These are phyloP conservation scores for Corythoichthys haematopterus DNA, from an alignment of 2,113 vertebrate genomes.

Conservation along the genomic window DNA sequence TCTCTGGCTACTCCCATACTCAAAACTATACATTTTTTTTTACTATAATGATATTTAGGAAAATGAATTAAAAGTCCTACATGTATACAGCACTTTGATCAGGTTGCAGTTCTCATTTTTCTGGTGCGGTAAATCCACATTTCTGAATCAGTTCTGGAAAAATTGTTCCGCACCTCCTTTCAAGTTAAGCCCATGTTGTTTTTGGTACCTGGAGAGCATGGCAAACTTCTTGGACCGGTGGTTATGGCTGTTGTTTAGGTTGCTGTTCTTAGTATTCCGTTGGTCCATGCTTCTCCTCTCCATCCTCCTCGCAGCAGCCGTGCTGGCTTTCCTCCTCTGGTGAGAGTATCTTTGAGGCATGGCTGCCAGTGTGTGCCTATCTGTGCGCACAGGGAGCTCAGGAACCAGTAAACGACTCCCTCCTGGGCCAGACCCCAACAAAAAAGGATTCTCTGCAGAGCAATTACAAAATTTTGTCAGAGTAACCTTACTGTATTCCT, in stretches of 20 bases:
- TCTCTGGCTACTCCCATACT: too few species aligned
- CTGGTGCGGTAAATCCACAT: too few species aligned
- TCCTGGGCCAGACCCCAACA: conserved; percentile 60
- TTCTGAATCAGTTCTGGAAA: too few species aligned
- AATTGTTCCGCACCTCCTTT: neutral
- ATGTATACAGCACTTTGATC: too few species aligned
- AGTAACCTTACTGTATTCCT: conserved; percentile 31
- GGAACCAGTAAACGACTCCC: conserved; percentile 49
- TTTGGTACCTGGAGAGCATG: conserved; percentile 73
- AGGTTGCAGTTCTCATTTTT: too few species aligned
- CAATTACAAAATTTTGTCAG: conserved; percentile 77
- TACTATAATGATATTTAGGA: too few species aligned
- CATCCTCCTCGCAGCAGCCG: conserved; percentile 72
- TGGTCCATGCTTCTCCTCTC: conserved; percentile 68
- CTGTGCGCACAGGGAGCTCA: conserved; percentile 23
- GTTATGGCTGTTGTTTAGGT: conserved; percentile 56
- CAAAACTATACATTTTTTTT: too few species aligned
- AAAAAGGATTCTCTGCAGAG: conserved; percentile 66
- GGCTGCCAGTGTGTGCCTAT: conserved; percentile 38
- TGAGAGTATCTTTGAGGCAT: conserved; percentile 69
- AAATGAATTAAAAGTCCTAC: too few species aligned
- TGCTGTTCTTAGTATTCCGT: conserved; percentile 39
- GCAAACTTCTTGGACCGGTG: conserved; percentile 78
- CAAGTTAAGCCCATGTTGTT: neutral
- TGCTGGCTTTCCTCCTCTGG: conserved; percentile 68